Evolutionary conservation across 1,140 invertebrate genomes (phyloP).

Genomic region (Calephelis virginiensis): DNA sequence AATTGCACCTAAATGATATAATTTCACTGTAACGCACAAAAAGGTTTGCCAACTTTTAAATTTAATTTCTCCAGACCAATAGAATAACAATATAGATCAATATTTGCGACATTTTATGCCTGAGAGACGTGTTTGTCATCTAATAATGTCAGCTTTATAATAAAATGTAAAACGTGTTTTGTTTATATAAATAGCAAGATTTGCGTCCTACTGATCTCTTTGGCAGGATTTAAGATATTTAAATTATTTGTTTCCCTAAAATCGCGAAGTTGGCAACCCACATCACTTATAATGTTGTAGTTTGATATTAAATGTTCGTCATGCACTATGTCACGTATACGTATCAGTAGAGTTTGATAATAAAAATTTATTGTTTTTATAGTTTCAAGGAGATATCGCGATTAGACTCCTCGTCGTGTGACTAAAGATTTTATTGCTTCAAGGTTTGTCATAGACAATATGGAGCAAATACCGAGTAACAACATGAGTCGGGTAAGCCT

Average conservation of each 20-base stretch:
- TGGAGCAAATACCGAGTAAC: slow-evolving; percentile 57
- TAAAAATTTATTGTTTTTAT: slow-evolving; percentile 58
- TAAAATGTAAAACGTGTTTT: not conserved
- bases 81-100: not conserved
- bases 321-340: slow-evolving; percentile 10
- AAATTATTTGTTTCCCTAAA: not conserved
- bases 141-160: not conserved
- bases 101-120: not conserved
- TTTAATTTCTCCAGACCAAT: too few species aligned
- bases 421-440: slow-evolving; percentile 58
- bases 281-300: slow-evolving; percentile 3
- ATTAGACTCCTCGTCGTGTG: slow-evolving; percentile 58
- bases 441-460: slow-evolving; percentile 48
- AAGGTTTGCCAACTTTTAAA: too few species aligned
- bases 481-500: slow-evolving; percentile 63
- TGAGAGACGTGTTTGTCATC: not conserved
- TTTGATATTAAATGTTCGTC: slow-evolving; percentile 6
- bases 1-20: too few species aligned
- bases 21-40: too few species aligned
- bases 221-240: not conserved
- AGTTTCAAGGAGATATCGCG: slow-evolving; percentile 72
- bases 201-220: not conserved
- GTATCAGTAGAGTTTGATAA: not conserved
- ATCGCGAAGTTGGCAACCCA: not conserved
- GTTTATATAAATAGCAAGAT: not conserved